Percentiles rank a stretch among this genome's conserved stretches.
Conservation (phyloP, 2,113 vertebrate species). For the Eulemur macaco region DNA sequence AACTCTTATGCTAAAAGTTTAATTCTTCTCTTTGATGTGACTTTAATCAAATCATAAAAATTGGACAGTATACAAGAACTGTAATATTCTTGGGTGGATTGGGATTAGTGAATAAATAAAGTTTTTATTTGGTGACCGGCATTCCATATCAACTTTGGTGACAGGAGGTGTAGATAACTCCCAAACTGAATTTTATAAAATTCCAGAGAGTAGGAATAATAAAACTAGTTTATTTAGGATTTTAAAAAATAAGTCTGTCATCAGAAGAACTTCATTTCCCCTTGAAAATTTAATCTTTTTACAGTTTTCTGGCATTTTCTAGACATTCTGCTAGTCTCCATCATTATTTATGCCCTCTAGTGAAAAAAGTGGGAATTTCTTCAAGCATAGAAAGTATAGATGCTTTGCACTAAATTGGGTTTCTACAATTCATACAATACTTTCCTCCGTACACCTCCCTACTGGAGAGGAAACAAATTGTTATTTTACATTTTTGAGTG, state of each 20-base stretch:
- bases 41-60: not conserved
- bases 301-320: not conserved
- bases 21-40: not conserved
- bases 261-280: not conserved
- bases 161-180: not conserved
- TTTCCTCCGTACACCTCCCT: not conserved
- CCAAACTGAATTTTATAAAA: not conserved
- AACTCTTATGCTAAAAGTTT: not conserved
- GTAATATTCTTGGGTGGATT: not conserved
- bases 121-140: not conserved
- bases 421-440: not conserved
- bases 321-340: not conserved
- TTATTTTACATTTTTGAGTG: not conserved
- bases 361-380: slow-evolving; percentile 24
- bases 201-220: not conserved
- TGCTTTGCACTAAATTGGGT: not conserved
- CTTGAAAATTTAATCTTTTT: not conserved
- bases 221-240: not conserved
- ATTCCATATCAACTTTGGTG: not conserved
- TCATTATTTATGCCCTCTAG: not conserved
- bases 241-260: not conserved
- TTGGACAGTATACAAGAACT: not conserved
- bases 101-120: not conserved
- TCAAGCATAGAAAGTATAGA: not conserved
- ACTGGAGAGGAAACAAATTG: not conserved